A percentile compares a stretch with the other conserved stretches of the same genome.
phyloP scores from a whole-genome alignment of 53 echinoderm and acorn worm genomes.

The Echinarachnius parma region DNA sequence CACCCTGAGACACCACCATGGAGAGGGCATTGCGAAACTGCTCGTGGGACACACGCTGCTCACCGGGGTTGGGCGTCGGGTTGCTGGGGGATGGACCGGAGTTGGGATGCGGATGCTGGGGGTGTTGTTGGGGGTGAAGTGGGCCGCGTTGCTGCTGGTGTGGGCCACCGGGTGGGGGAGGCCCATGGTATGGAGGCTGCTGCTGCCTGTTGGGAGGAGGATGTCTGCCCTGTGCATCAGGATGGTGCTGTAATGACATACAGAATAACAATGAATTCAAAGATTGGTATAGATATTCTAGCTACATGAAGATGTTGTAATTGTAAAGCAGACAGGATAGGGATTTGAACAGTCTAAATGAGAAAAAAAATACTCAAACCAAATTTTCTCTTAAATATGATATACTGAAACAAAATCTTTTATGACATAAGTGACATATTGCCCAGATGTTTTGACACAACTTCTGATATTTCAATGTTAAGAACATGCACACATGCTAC shows the following conservation, averaged over 20 bases:
- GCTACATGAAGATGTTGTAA: too few species aligned
- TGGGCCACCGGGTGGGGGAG: slow-evolving; percentile 24
- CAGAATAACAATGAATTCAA: neutral
- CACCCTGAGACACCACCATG: slow-evolving; percentile 91
- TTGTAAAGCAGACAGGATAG: too few species aligned
- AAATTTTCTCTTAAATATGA: too few species aligned
- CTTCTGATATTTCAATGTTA: too few species aligned
- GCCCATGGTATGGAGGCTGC: slow-evolving; percentile 20
- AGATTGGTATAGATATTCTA: too few species aligned
- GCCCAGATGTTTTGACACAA: too few species aligned
- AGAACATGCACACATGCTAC: too few species aligned
- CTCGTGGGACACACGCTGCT: slow-evolving; percentile 87
- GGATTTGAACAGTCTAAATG: too few species aligned
- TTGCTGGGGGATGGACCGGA: slow-evolving; percentile 23
- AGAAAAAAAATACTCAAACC: too few species aligned
- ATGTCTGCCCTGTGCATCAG: slow-evolving; percentile 32
- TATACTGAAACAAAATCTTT: too few species aligned
- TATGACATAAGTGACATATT: too few species aligned
- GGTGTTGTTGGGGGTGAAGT: slow-evolving; percentile 31
- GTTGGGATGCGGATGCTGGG: slow-evolving; percentile 24
- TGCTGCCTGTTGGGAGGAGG: slow-evolving; percentile 26
- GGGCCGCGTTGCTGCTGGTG: slow-evolving; percentile 48
- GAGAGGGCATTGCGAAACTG: slow-evolving; percentile 93
- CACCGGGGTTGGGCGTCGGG: slow-evolving; percentile 60
- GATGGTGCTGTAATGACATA: slow-evolving; percentile 16